Percentiles rank a stretch among this genome's conserved stretches.
These are phyloP conservation scores for Asteroscopus sphinx DNA, from an alignment of 2,888 invertebrate genomes.

Conservation along the genomic window DNA sequence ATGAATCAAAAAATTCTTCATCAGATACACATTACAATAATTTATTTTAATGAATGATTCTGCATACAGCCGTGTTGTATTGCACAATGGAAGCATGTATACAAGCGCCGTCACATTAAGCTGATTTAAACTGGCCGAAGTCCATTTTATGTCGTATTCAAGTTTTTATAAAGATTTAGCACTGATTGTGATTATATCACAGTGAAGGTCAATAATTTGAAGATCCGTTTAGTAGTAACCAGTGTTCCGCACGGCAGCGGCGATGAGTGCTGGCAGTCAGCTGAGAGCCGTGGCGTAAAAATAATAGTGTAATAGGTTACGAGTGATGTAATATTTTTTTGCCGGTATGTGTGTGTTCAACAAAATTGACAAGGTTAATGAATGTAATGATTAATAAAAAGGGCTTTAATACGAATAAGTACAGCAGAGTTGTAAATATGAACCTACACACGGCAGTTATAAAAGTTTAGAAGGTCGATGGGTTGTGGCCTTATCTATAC, in stretches of 20 bases:
- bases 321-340: conserved; percentile 53
- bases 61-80: conserved; percentile 27
- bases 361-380: conserved; percentile 39
- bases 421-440: no score
- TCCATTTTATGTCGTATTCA: conserved; percentile 46
- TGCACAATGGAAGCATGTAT: conserved; percentile 46
- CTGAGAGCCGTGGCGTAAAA: conserved; percentile 28
- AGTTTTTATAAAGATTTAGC: conserved; percentile 51
- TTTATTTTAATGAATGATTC: conserved; percentile 26
- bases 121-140: conserved; percentile 43
- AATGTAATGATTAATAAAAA: conserved; percentile 28
- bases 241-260: conserved; percentile 21
- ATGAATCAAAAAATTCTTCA: background rate
- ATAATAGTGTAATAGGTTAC: conserved; percentile 41
- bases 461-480: background rate
- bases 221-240: conserved; percentile 55
- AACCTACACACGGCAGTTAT: no score
- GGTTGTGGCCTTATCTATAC: no score
- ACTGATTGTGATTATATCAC: conserved; percentile 46
- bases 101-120: conserved; percentile 33
- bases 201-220: conserved; percentile 53
- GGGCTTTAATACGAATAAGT: conserved; percentile 13
- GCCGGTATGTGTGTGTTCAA: conserved; percentile 33
- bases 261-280: conserved; percentile 29
- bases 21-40: background rate